These are phyloP conservation scores for Idris sp. DNA, from an alignment of 1,140 invertebrate genomes.

Conservation along the genomic window DNA sequence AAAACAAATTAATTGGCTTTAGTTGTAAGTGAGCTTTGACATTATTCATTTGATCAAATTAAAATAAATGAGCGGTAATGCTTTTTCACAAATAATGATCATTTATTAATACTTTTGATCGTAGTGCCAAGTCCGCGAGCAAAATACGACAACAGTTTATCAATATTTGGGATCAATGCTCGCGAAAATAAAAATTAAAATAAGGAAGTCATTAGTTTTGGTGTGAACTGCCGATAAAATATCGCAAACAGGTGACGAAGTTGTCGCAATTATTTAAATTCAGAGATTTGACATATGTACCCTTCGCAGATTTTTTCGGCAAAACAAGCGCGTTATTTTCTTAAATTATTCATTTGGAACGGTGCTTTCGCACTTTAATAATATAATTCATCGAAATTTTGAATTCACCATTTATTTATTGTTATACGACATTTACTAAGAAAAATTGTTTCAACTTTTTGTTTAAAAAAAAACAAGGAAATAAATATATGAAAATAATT, in stretches of 20 bases:
- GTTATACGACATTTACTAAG: not conserved
- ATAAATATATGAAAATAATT: not conserved
- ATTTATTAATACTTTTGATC: constrained; percentile 29
- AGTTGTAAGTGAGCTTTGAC: no score
- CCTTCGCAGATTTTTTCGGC: constrained; percentile 28
- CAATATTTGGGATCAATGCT: constrained; percentile 56
- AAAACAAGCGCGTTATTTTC: constrained; percentile 21
- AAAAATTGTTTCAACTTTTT: constrained; percentile 8
- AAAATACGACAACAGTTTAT: constrained; percentile 23
- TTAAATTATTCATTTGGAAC: constrained; percentile 45
- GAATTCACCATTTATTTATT: constrained; percentile 29
- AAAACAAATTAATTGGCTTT: no score
- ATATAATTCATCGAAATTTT: constrained; percentile 45
- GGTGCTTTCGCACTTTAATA: constrained; percentile 44
- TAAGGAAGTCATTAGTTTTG: constrained; percentile 54
- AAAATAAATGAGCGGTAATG: constrained; percentile 17
- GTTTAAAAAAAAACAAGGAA: not conserved
- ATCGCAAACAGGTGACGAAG: constrained; percentile 54
- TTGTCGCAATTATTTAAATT: constrained; percentile 44
- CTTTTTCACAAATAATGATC: constrained; percentile 27
- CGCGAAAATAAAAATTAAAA: constrained; percentile 38
- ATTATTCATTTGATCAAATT: constrained; percentile 84
- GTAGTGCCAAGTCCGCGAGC: constrained; percentile 32
- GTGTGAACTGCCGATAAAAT: constrained; percentile 47
- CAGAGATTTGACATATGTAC: constrained; percentile 25